Base-by-base conservation (phyloP, 1,140 invertebrate species). In the Pogonognathellus flavescens region DNA sequence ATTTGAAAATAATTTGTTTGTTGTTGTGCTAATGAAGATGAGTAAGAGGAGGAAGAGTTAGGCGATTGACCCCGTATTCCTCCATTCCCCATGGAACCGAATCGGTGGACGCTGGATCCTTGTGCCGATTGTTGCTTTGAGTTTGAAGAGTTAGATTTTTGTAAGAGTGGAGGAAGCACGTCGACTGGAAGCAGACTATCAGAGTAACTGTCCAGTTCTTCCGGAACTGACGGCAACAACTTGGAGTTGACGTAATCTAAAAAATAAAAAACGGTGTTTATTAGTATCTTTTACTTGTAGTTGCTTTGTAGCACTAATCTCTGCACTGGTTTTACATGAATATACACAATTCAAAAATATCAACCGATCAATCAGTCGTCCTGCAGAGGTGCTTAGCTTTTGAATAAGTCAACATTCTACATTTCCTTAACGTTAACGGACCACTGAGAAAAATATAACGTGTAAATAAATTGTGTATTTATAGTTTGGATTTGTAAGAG, bases 161-260 rank as follows among this genome's bases (percentile, higher is more conserved):
- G 70, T 49, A 76, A 16, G 6, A 76, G 41, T 76, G 70, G 50
- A 13, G 85, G 85, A 70, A 86, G 59, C 16, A 82, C 85, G 2
- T 83, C 80, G n/a, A 55, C 80, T 55, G 80, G 25, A 62, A 85
- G 52, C 59, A 82, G 31, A 83, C 53, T 85, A 11, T 84, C 83
- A 14, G 83, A 82, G 8, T 86, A 83, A 70, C 10, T 84, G 10
- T 88, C 88, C 20, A 91, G 90, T 89, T 94, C 94, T 91, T 94
- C 94, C 81, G 93, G 93, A 84, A 94, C 94, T 4, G 93, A 91
- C 72, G 94, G 92, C 84, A 94, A 89, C 89, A 88, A 66, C 49
- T 89, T 88, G 11, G 88, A 86, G 83, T 86, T 88, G n/a, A 87
- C 85, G 53, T 88, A 88, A 72, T 88, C 88, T 88, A 57, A 31